A percentile compares a stretch with the other conserved stretches of the same genome.
phyloP scores from a whole-genome alignment of 1,140 invertebrate species.

The Drosophila virilis region DNA sequence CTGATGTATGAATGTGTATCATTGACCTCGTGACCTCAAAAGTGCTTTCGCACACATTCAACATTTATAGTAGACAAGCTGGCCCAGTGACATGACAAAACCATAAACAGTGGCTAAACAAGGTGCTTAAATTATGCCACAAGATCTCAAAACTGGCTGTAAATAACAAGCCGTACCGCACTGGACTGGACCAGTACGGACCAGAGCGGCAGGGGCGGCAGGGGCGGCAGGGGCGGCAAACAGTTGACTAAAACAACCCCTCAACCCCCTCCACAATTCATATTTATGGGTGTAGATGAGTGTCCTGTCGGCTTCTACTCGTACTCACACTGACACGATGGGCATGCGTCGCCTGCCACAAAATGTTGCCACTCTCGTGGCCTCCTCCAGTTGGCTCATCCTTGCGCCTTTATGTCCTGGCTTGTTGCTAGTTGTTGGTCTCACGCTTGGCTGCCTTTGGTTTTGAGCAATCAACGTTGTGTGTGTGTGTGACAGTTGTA shows the following conservation, averaged over 20 bases:
- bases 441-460: constrained; percentile 76
- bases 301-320: constrained; percentile 39
- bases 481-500: constrained; percentile 39
- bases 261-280: constrained; percentile 42
- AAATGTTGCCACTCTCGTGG: constrained; percentile 57
- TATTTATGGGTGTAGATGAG: constrained; percentile 70
- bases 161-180: constrained; percentile 68
- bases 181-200: background rate
- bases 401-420: constrained; percentile 26
- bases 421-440: constrained; percentile 76
- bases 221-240: background rate
- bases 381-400: constrained; percentile 20
- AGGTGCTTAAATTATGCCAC: constrained; percentile 83
- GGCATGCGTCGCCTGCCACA: constrained; percentile 70
- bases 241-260: background rate
- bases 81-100: constrained; percentile 73
- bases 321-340: constrained; percentile 52
- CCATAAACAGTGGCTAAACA: constrained; percentile 82
- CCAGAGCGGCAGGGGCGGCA: background rate
- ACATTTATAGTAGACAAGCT: constrained; percentile 50
- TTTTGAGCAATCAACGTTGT: constrained; percentile 75
- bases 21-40: constrained; percentile 79
- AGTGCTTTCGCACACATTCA: constrained; percentile 47
- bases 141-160: constrained; percentile 77
- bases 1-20: constrained; percentile 56